Evolutionary conservation across 1,140 invertebrate genomes (phyloP).

Genomic region (Platyscapa corneri): DNA sequence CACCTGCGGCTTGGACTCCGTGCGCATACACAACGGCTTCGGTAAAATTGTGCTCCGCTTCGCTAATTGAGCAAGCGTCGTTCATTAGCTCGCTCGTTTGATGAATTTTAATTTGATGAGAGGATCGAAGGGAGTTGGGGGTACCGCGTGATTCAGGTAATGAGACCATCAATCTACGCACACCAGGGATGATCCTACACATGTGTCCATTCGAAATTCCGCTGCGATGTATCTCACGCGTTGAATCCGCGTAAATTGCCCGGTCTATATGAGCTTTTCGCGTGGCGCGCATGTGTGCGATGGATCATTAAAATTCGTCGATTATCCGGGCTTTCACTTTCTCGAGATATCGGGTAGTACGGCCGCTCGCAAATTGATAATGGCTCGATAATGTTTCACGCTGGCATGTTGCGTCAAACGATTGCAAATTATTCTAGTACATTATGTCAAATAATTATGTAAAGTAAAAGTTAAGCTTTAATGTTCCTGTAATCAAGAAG

Average conservation of each 20-base stretch:
- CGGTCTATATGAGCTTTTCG: not conserved
- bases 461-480: not conserved
- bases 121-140: too few species aligned
- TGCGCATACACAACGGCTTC: too few species aligned
- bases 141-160: not conserved
- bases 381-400: not conserved
- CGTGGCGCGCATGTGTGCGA: not conserved
- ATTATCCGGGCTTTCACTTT: slow-evolving; percentile 15
- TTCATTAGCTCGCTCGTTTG: not conserved
- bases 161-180: not conserved
- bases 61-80: not conserved
- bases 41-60: not conserved
- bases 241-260: not conserved
- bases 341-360: not conserved
- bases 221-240: not conserved
- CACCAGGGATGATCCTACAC: not conserved
- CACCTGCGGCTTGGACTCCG: too few species aligned
- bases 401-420: not conserved
- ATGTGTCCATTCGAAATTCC: not conserved
- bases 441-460: slow-evolving; percentile 3
- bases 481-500: not conserved
- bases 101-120: not conserved
- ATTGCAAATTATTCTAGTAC: not conserved
- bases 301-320: not conserved
- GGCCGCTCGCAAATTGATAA: not conserved